Evolutionary conservation across 2,888 invertebrate genomes (phyloP).

Genomic region (Cephalotes varians): DNA sequence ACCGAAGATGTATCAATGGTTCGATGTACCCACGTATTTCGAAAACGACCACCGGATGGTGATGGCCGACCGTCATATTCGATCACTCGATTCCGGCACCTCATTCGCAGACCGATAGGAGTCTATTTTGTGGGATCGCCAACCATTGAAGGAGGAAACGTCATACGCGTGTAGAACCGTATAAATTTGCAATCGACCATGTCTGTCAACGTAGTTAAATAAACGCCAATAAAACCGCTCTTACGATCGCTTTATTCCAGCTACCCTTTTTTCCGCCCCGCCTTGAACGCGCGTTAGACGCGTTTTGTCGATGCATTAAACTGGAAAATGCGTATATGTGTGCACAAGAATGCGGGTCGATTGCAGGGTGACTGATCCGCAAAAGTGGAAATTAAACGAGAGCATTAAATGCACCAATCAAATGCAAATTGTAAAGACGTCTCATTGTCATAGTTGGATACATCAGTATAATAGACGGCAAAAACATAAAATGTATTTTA

Average conservation of each 20-base stretch:
- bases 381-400: constrained; percentile 38
- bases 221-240: constrained; percentile 31
- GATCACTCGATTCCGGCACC: constrained; percentile 18
- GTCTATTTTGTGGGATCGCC: not conserved
- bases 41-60: constrained; percentile 35
- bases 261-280: not conserved
- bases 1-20: constrained; percentile 82
- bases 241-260: not conserved
- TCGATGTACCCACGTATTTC: constrained; percentile 80
- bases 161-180: not conserved
- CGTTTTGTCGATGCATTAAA: not conserved
- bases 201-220: constrained; percentile 31
- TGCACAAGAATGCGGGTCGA: not conserved
- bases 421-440: constrained; percentile 5
- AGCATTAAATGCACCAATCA: constrained; percentile 23
- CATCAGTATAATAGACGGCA: not conserved
- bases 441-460: constrained; percentile 9
- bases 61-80: constrained; percentile 29
- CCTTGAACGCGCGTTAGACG: not conserved
- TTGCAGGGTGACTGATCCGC: not conserved
- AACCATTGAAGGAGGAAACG: constrained; percentile 13
- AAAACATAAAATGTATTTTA: not conserved
- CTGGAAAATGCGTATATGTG: not conserved
- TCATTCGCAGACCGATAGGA: constrained; percentile 24
- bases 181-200: constrained; percentile 3